Base-by-base conservation (phyloP, 2,888 invertebrate genomes). In the Eristalis arbustorum region DNA sequence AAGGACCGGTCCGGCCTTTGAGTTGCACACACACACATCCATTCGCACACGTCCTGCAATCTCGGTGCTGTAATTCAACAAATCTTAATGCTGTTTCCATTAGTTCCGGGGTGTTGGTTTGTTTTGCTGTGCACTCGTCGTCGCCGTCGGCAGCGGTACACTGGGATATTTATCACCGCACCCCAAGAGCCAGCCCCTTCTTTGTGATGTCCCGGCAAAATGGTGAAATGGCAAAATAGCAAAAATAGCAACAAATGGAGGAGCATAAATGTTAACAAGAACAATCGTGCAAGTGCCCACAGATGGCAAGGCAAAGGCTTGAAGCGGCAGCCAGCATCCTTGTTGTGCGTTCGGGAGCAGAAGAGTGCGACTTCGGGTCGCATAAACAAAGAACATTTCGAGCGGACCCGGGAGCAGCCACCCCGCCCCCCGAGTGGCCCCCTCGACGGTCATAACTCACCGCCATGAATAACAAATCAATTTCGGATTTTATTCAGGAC, bases 401-500 rank as follows among this genome's bases (percentile, higher is more conserved):
- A 67, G 31, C 34, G 62, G 57, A 31, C 23, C 49, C 25, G n/a
- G 59, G 28, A n/a, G 18, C 31, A 42, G 56, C 37, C 72, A 34
- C 57, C n/a, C n/a, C n/a, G n/a, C n/a, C n/a, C n/a, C 34, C 25
- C 31, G 11, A 34, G 6, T 23, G 14, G 59, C 14, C n/a, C 42
- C 25, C n/a, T n/a, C 57, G 56, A n/a, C 11, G 81, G 75, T 71
- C 75, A 75, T 81, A 81, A 81, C 75, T 81, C 75, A 81, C 81
- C 69, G 42, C 61, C 81, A 81, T 81, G 81, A 81, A 81, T 81
- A 81, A 81, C 81, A 81, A 81, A 81, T 81, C 81, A 81, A 81
- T 81, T 81, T 81, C 31, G 69, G 57, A 81, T 81, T 81, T 81
- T 81, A 81, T 81, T 75, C 81, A 75, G 59, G 81, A 66, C 66